A percentile compares a stretch with the other conserved stretches of the same genome.
phyloP scores from a whole-genome alignment of 2,888 invertebrate genomes.

The Thecocarcelia acutangulata region DNA sequence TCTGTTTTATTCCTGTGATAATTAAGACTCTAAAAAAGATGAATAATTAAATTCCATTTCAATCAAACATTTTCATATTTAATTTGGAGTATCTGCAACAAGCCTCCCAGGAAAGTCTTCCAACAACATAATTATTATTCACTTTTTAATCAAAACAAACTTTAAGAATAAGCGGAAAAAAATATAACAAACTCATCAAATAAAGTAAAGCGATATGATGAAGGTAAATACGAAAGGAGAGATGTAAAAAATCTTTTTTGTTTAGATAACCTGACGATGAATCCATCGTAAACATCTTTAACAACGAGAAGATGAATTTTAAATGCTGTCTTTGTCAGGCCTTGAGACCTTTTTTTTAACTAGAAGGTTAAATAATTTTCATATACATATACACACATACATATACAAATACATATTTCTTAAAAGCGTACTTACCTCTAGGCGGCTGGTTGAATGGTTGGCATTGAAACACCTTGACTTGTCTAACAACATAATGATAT shows the following conservation, averaged over 20 bases:
- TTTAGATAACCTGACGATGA: constrained; percentile 60
- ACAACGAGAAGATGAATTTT: constrained; percentile 28
- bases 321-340: constrained; percentile 56
- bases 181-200: not conserved
- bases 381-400: constrained; percentile 27
- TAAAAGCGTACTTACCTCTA: constrained; percentile 45
- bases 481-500: constrained; percentile 51
- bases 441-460: constrained; percentile 29
- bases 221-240: not conserved
- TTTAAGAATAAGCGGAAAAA: not conserved
- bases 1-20: not conserved
- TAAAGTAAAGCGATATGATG: constrained; percentile 13
- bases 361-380: constrained; percentile 56
- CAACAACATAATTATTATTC: constrained; percentile 60
- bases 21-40: constrained; percentile 34
- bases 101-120: constrained; percentile 15
- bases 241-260: constrained; percentile 29
- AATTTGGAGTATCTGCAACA: constrained; percentile 45
- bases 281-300: constrained; percentile 10
- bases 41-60: constrained; percentile 66
- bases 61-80: constrained; percentile 58
- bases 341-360: constrained; percentile 19
- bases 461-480: constrained; percentile 50
- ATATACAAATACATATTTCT: too few relatives aligned
- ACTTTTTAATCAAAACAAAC: constrained; percentile 66